These are phyloP conservation scores for Siniperca chuatsi DNA, from an alignment of 2,113 vertebrate species.

Conservation along the genomic window DNA sequence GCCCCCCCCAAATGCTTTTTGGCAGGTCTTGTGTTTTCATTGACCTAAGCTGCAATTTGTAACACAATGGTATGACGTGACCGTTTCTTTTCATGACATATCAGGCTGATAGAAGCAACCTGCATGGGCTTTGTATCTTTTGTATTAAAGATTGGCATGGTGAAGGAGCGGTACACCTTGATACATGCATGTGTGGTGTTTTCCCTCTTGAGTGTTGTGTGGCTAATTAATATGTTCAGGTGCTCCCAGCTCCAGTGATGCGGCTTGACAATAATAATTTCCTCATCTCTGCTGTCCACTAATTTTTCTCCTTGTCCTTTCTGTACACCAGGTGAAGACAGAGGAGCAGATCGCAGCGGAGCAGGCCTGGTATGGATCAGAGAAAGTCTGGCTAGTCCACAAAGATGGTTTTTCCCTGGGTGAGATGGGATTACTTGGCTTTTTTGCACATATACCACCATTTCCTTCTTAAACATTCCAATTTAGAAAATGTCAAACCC, in stretches of 20 bases:
- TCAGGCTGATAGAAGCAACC: neutral
- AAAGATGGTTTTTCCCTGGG: constrained; percentile 97
- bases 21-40: neutral
- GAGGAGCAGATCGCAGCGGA: constrained; percentile 96
- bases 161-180: neutral
- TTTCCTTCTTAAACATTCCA: neutral
- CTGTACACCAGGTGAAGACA: constrained; percentile 88
- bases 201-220: neutral
- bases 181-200: neutral
- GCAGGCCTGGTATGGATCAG: constrained; percentile 96
- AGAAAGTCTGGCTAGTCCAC: constrained; percentile 98
- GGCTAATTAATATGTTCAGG: neutral
- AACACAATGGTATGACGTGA: neutral
- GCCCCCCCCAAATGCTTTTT: neutral
- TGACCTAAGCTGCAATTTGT: neutral
- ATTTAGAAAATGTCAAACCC: neutral
- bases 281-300: neutral
- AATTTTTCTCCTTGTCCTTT: constrained; percentile 25
- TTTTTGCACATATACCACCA: neutral
- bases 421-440: constrained; percentile 64
- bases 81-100: neutral
- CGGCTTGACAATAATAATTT: neutral
- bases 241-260: neutral
- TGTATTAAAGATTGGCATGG: neutral
- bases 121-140: neutral